Conservation (phyloP, 2,888 invertebrate species). For the Sialis lutaria region DNA sequence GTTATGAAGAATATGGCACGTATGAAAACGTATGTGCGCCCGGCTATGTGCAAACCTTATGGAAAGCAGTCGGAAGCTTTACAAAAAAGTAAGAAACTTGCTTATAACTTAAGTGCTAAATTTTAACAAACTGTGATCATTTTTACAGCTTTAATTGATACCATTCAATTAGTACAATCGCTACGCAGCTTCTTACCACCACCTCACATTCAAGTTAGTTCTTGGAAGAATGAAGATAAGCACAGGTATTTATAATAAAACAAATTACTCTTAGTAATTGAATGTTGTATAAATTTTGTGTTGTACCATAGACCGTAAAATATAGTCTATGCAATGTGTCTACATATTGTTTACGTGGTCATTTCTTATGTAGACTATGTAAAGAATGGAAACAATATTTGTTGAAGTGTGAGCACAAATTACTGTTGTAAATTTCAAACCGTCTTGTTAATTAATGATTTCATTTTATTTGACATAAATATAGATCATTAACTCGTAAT, state of each 20-base stretch:
- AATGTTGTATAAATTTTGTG: too few relatives aligned
- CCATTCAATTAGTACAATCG: slow-evolving; percentile 72
- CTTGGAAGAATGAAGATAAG: slow-evolving; percentile 76
- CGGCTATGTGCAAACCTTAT: slow-evolving; percentile 81
- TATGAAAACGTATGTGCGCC: slow-evolving; percentile 76
- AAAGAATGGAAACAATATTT: too few relatives aligned
- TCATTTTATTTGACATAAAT: too few relatives aligned
- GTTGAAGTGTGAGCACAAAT: too few relatives aligned
- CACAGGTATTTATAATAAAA: slow-evolving; percentile 23
- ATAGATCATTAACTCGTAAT: too few relatives aligned
- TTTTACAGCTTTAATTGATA: slow-evolving; percentile 62
- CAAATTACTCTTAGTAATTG: too few relatives aligned
- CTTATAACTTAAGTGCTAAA: neutral
- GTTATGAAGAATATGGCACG: slow-evolving; percentile 76
- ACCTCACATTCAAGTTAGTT: slow-evolving; percentile 74
- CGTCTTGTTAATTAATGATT: too few relatives aligned
- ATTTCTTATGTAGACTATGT: too few relatives aligned
- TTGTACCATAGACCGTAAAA: too few relatives aligned
- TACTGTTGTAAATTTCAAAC: too few relatives aligned
- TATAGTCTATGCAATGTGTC: too few relatives aligned
- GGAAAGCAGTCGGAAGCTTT: slow-evolving; percentile 79
- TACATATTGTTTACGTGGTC: too few relatives aligned
- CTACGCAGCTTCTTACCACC: slow-evolving; percentile 70
- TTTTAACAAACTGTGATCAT: slow-evolving; percentile 2
- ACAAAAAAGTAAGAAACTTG: slow-evolving; percentile 55